Conservation (phyloP, 2,113 vertebrate species). For the Trogon surrucura region DNA sequence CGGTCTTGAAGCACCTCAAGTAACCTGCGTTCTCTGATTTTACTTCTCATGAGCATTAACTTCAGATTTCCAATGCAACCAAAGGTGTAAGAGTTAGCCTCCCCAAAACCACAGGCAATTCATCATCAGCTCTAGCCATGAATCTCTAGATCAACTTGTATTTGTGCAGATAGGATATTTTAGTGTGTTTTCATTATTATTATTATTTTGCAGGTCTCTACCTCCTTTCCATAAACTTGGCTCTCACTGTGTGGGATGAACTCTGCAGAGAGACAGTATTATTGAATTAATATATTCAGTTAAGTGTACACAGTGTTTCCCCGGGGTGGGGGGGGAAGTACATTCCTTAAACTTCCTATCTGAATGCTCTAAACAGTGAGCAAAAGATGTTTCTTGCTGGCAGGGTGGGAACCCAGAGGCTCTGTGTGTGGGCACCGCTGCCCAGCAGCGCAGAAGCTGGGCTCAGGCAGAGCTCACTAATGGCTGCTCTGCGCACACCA, state of each 20-base stretch:
- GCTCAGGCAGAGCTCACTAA: rapidly evolving
- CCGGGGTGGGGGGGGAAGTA: too few relatives aligned
- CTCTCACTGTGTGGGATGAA: neutral
- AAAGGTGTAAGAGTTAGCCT: neutral
- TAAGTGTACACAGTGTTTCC: neutral
- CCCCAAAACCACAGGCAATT: slow-evolving; percentile 37
- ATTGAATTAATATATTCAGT: neutral
- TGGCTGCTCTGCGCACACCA: neutral
- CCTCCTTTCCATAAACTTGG: neutral
- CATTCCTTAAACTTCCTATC: neutral
- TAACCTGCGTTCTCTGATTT: neutral
- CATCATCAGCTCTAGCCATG: neutral
- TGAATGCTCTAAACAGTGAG: neutral
- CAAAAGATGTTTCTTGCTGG: neutral
- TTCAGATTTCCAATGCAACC: neutral
- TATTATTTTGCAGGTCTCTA: neutral
- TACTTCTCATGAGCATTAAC: slow-evolving; percentile 46
- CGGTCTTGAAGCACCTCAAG: neutral
- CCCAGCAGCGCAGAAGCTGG: neutral
- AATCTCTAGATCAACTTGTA: neutral
- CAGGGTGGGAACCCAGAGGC: neutral
- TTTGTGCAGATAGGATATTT: neutral
- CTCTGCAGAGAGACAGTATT: neutral
- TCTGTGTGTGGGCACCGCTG: rapidly evolving
- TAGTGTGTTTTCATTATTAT: neutral